These are phyloP conservation scores for Hydraecia micacea DNA, from an alignment of 2,888 invertebrate species.

Conservation along the genomic window DNA sequence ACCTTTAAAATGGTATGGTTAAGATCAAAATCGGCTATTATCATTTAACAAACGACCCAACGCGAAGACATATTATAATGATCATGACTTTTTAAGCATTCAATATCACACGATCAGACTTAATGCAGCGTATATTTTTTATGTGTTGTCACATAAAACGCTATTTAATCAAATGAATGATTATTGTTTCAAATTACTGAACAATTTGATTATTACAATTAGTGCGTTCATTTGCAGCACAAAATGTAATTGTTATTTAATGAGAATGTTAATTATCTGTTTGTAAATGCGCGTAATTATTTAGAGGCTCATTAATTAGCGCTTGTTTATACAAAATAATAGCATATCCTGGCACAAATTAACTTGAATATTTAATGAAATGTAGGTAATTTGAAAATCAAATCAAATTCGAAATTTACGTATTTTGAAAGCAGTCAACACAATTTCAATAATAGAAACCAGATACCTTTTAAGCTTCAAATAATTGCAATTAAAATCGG, in stretches of 20 bases:
- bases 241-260: slow-evolving; percentile 28
- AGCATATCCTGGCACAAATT: slow-evolving; percentile 1
- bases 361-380: slow-evolving; percentile 10
- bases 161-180: neutral
- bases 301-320: slow-evolving; percentile 28
- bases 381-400: slow-evolving; percentile 23
- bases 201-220: slow-evolving; percentile 24
- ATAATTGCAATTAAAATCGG: slow-evolving; percentile 57
- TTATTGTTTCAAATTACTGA: slow-evolving; percentile 1
- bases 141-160: neutral
- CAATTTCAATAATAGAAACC: slow-evolving; percentile 19
- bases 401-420: slow-evolving; percentile 5
- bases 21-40: neutral
- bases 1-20: neutral
- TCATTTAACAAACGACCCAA: neutral
- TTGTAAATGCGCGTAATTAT: slow-evolving; percentile 27
- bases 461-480: slow-evolving; percentile 17
- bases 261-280: slow-evolving; percentile 39
- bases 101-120: neutral
- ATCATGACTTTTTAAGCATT: slow-evolving; percentile 2
- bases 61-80: neutral
- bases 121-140: neutral
- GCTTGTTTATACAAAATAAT: slow-evolving; percentile 17
- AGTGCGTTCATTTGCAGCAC: slow-evolving; percentile 14
- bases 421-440: neutral